A percentile compares a stretch with the other conserved stretches of the same genome.
phyloP scores from a whole-genome alignment of 2,113 vertebrate genomes.

The Lophura nycthemera region DNA sequence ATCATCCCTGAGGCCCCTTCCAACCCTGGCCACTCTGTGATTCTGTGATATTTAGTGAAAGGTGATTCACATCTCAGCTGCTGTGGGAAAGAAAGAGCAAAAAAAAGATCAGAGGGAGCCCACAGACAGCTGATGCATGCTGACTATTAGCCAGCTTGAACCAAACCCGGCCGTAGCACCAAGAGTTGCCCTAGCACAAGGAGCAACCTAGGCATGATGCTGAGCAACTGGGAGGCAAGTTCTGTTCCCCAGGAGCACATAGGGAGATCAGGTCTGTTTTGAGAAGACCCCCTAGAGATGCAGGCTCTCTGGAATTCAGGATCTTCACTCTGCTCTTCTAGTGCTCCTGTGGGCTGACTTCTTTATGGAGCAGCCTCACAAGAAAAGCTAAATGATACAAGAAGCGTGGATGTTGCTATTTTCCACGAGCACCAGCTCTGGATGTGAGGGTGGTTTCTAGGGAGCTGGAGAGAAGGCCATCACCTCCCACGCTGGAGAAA shows the following conservation, averaged over 20 bases:
- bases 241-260: neutral
- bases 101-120: neutral
- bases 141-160: neutral
- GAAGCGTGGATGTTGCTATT: neutral
- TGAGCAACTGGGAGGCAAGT: neutral
- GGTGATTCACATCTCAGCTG: neutral
- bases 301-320: rapidly evolving
- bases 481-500: neutral
- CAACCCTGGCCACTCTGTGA: no score
- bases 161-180: neutral
- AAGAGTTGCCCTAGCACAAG: neutral
- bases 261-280: neutral
- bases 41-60: neutral
- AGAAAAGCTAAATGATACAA: neutral
- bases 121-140: neutral
- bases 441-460: neutral
- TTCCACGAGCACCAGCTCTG: neutral
- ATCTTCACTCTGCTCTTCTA: rapidly evolving
- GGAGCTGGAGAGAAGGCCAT: neutral
- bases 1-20: no score
- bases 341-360: neutral
- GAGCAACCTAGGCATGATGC: neutral
- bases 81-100: neutral
- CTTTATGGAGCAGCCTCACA: neutral
- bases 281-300: neutral